phyloP scores from a whole-genome alignment of 1,140 invertebrate species.

The Bradynema listronoti region DNA sequence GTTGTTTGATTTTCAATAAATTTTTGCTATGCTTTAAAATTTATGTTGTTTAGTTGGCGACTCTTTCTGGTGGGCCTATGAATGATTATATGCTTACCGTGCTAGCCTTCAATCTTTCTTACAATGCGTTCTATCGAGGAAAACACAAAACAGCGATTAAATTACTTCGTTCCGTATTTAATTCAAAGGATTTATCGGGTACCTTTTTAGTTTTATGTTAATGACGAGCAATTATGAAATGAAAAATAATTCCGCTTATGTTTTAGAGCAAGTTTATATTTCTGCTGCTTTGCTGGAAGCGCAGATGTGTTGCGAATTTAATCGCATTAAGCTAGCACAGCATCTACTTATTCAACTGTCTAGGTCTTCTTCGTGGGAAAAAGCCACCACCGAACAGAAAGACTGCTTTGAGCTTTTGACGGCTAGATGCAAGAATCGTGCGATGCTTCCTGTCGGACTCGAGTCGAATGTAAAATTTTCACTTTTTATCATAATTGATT shows the following conservation, averaged over 20 bases:
- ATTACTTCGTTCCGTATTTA: conserved; percentile 16
- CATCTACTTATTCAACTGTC: background rate
- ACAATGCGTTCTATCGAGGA: conserved; percentile 16
- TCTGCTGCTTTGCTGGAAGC: conserved; percentile 15
- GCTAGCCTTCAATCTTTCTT: conserved; percentile 12
- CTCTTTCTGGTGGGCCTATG: background rate
- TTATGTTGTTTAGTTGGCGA: conserved; percentile 6
- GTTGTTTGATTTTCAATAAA: background rate
- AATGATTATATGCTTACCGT: conserved; percentile 16
- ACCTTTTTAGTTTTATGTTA: background rate
- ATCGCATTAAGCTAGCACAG: conserved; percentile 3
- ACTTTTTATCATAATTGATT: no score
- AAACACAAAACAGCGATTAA: conserved; percentile 3
- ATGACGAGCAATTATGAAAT: background rate
- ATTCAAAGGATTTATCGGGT: conserved; percentile 12
- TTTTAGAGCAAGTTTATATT: conserved; percentile 9
- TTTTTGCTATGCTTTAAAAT: background rate
- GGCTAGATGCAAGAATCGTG: background rate
- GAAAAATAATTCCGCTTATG: background rate
- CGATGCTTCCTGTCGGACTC: no score
- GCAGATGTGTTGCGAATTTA: conserved; percentile 10
- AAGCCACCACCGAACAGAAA: conserved; percentile 3
- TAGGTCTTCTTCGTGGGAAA: background rate
- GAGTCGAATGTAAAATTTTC: no score
- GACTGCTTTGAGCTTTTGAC: conserved; percentile 13